Percentiles rank a stretch among this genome's conserved stretches.
Evolutionary conservation across 2,888 invertebrate genomes (phyloP).

Genomic region (Phortica okadai): DNA sequence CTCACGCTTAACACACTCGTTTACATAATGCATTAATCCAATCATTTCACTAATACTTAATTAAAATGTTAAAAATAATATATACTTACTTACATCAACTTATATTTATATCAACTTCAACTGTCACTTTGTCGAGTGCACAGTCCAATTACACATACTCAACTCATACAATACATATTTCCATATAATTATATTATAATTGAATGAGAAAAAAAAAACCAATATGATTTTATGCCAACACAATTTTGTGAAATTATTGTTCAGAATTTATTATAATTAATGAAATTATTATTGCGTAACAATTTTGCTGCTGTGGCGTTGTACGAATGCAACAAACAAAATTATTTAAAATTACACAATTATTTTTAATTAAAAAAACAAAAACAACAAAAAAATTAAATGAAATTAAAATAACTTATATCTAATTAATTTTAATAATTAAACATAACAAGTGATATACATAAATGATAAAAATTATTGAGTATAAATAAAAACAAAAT

Average conservation of each 20-base stretch:
- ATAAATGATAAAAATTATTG: conserved; percentile 32
- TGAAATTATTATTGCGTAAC: conserved; percentile 11
- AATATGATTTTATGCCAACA: neutral
- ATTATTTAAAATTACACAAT: conserved; percentile 12
- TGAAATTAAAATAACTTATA: conserved; percentile 18
- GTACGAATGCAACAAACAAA: neutral
- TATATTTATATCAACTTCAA: conserved; percentile 32
- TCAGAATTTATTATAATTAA: conserved; percentile 30
- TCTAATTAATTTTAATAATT: conserved; percentile 33
- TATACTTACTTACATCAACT: conserved; percentile 49
- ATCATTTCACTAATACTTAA: conserved; percentile 38
- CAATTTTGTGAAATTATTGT: conserved; percentile 15
- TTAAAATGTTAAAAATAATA: conserved; percentile 43
- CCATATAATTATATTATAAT: neutral
- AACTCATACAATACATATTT: conserved; percentile 16
- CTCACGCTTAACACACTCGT: conserved; percentile 54
- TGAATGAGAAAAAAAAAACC: neutral
- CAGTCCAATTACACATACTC: conserved; percentile 2
- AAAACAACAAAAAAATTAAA: conserved; percentile 9
- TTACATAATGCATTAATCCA: conserved; percentile 58
- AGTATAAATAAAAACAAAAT: conserved; percentile 35
- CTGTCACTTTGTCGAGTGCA: conserved; percentile 39
- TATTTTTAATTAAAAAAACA: conserved; percentile 1
- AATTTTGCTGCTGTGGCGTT: conserved; percentile 17
- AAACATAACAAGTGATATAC: conserved; percentile 36